Base-by-base conservation (phyloP, 2,797 vertebrate genomes). In the Uromys caudimaculatus region DNA sequence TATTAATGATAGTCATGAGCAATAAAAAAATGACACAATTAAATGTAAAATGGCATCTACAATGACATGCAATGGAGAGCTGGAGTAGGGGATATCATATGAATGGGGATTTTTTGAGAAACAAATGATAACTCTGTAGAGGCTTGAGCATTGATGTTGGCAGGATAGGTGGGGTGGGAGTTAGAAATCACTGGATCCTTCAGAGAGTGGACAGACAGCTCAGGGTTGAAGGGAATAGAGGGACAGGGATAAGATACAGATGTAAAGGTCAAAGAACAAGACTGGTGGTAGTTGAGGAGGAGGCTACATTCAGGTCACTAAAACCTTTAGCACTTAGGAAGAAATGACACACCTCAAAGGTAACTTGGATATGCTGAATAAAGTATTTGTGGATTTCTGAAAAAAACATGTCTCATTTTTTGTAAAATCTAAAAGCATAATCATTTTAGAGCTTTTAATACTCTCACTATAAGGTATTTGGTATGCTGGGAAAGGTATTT, bases 321-420 rank as follows among this genome's bases (percentile, higher is more conserved):
- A 67, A 56, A 11, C 16, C 19, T 5, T 35, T 78, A 62, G 67
- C 54, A 90, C 52, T 86, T 78, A 77, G 60, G 52, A 83, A 97
- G 35, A 27, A 92, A 60, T 73, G 78, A 75, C 32, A 89, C 32
- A 41, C 16, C 81, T 86, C 58, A 44, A 35, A 92, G 47, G n/a
- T 82, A 69, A 89, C n/a, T 23, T 14, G 41, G 24, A 56, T 12
- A 47, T 82, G 54, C 92, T 93, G 44, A 95, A 85, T 90, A 93
- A 93, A 86, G 60, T 69, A 64, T 97, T 88, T 67, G 29, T 50
- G 41, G 79, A 71, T 93, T 77, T 91, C 29, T 97, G 94, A 97
- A 96, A 96, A 97, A 97, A 96, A 96, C 75, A 90, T 95, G 83
- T 96, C 54, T 94, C 94, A 96, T 98, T 97, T 97, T 97, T 95